phyloP scores from a whole-genome alignment of 2,888 invertebrate genomes.

The Falcaria lacertinaria region DNA sequence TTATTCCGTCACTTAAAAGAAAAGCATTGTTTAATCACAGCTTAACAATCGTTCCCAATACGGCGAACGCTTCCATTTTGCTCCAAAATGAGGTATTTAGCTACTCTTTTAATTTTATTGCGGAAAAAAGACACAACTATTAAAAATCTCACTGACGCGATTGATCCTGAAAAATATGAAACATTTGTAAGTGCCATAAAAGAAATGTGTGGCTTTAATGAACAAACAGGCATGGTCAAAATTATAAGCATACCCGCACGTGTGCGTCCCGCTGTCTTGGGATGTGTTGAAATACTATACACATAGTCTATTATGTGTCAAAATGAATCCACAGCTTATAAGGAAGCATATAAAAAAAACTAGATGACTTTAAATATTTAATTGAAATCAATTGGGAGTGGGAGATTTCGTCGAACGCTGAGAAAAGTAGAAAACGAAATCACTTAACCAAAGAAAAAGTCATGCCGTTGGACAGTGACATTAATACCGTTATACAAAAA shows the following conservation, averaged over 20 bases:
- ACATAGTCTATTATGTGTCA: slow-evolving; percentile 1
- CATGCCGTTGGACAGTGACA: slow-evolving; percentile 8
- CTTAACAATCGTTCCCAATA: slow-evolving; percentile 1
- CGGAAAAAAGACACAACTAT: slow-evolving; percentile 1
- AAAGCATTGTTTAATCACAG: slow-evolving; percentile 4
- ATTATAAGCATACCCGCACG: slow-evolving; percentile 10
- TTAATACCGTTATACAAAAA: slow-evolving; percentile 3
- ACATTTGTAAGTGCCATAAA: slow-evolving; percentile 9
- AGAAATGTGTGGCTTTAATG: slow-evolving; percentile 13
- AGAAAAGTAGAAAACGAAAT: slow-evolving; percentile 9
- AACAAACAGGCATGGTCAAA: slow-evolving; percentile 9
- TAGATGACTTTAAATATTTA: slow-evolving; percentile 10
- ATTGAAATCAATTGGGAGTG: slow-evolving; percentile 11
- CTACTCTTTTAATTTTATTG: slow-evolving; percentile 6
- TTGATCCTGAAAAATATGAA: slow-evolving; percentile 10
- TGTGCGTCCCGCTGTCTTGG: slow-evolving; percentile 6
- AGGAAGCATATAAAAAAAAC: slow-evolving; percentile 4
- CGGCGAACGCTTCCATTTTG: slow-evolving; percentile 6
- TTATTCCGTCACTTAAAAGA: slow-evolving; percentile 6
- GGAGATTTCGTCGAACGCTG: slow-evolving; percentile 12
- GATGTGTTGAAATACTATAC: slow-evolving; percentile 8
- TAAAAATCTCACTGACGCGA: slow-evolving; percentile 5
- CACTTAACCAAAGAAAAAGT: slow-evolving; percentile 8
- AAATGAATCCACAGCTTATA: slow-evolving; percentile 6
- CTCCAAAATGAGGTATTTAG: slow-evolving; percentile 13